Percentiles rank a stretch among this genome's conserved stretches.
phyloP scores from a whole-genome alignment of 2,888 invertebrate species.

The Notocelia uddmanniana region DNA sequence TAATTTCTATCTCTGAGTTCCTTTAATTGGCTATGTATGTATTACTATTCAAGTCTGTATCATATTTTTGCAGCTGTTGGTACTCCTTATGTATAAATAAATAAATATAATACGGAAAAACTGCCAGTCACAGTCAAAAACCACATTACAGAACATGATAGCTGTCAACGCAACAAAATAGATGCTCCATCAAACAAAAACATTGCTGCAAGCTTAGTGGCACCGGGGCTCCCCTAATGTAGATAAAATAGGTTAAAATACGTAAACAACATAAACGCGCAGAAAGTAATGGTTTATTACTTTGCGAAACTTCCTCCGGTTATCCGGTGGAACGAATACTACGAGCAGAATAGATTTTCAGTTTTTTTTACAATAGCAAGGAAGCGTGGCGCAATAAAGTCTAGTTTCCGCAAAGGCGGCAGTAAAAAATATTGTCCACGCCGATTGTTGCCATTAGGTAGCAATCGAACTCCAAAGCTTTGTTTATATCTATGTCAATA shows the following conservation, averaged over 20 bases:
- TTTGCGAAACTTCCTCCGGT: neutral
- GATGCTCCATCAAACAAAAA: neutral
- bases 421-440: neutral
- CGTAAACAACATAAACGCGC: neutral
- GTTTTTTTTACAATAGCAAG: neutral
- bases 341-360: too few species aligned
- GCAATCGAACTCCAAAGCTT: too few species aligned
- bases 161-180: neutral
- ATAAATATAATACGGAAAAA: too few species aligned
- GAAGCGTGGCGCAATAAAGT: neutral
- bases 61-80: too few species aligned
- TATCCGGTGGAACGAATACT: neutral
- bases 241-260: neutral
- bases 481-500: too few species aligned
- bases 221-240: neutral
- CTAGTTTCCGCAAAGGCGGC: neutral
- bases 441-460: too few species aligned
- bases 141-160: neutral
- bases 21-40: too few species aligned
- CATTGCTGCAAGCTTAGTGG: neutral
- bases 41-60: too few species aligned
- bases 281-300: neutral
- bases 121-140: too few species aligned
- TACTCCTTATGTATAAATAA: too few species aligned
- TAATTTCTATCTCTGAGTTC: too few species aligned